These are phyloP conservation scores for Casuarius casuarius DNA, from an alignment of 2,113 vertebrate species.

Conservation along the genomic window DNA sequence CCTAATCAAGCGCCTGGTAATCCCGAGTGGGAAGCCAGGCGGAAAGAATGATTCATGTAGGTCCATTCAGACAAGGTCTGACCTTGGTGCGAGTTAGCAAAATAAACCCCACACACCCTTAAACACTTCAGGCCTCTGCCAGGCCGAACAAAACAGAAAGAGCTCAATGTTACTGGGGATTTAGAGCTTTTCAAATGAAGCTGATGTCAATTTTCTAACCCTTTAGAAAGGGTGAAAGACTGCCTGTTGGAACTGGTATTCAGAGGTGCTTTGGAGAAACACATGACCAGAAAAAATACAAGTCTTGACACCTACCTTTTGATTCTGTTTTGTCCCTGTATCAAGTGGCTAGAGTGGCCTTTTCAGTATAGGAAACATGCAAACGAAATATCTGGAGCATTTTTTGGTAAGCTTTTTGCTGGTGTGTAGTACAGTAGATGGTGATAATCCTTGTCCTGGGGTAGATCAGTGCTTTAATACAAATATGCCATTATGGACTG, in stretches of 20 bases:
- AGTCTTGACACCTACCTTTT: neutral
- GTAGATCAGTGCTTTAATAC: neutral
- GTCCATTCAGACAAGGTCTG: slow-evolving; percentile 37
- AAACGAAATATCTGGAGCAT: neutral
- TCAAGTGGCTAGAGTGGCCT: neutral
- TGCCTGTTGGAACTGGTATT: slow-evolving; percentile 23
- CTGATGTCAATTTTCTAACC: too few relatives aligned
- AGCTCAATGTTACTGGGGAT: neutral
- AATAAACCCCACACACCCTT: slow-evolving; percentile 40
- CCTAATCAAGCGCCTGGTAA: neutral
- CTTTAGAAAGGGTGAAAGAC: neutral
- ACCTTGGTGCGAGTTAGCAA: slow-evolving; percentile 60
- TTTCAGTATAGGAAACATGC: neutral
- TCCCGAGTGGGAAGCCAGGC: slow-evolving; percentile 16
- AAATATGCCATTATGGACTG: neutral
- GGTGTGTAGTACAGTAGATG: neutral
- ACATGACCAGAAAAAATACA: neutral
- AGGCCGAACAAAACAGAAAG: neutral
- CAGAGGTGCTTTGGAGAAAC: neutral
- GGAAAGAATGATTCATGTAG: slow-evolving; percentile 65
- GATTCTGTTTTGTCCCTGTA: neutral
- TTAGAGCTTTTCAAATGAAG: neutral
- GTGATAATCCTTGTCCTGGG: neutral
- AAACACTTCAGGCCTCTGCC: slow-evolving; percentile 22
- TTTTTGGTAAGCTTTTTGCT: neutral